Conservation (phyloP, 2,797 vertebrate genomes). For the Sternotherus odoratus region DNA sequence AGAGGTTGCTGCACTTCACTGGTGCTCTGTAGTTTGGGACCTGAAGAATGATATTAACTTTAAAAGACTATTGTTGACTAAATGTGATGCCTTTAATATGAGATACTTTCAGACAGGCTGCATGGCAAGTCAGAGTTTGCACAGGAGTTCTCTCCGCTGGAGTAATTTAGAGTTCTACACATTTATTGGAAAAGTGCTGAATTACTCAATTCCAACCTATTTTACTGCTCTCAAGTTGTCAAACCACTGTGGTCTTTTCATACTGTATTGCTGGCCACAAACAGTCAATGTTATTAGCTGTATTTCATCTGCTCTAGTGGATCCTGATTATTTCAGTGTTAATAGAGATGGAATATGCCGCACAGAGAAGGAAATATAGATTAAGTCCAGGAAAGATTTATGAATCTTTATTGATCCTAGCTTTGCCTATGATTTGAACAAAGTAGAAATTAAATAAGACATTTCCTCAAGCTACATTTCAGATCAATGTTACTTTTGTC, state of each 20-base stretch:
- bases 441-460: neutral
- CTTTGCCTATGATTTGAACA: neutral
- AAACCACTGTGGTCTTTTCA: neutral
- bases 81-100: neutral
- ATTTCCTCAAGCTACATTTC: constrained; percentile 17
- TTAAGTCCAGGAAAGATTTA: constrained; percentile 9
- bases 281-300: neutral
- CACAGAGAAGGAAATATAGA: neutral
- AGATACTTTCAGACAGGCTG: neutral
- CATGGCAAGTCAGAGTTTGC: neutral
- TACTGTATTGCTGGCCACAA: neutral
- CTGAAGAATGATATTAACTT: neutral
- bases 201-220: neutral
- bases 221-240: neutral
- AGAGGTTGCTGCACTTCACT: neutral
- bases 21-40: neutral
- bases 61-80: neutral
- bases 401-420: neutral
- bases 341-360: neutral
- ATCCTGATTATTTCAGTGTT: neutral
- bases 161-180: neutral
- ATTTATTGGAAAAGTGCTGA: neutral
- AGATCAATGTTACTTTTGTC: neutral
- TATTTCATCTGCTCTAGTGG: constrained; percentile 16
- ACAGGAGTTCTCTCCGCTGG: neutral